Evolutionary conservation across 2,797 vertebrate genomes (phyloP), one percentile per base, ranked within the genome.

Genomic region (Novumbra hubbsi): DNA sequence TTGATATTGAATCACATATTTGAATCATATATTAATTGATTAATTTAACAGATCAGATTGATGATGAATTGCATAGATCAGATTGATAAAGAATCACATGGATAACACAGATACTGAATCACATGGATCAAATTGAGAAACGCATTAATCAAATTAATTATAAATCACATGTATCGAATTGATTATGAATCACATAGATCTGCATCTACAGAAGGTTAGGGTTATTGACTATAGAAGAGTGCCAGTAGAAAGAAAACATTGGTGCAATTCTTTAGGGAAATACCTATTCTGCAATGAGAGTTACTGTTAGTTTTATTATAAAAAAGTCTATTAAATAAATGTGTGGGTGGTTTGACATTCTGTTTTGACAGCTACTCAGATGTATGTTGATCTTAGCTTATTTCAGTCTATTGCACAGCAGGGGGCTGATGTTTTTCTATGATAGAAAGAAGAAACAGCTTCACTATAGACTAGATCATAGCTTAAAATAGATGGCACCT

Each of bases 401-500:
- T 71, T 76, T 84, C 64, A 71, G 75, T 57, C 71, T 79, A 57
- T 80, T 80, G 74, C 85, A 76, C 67, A 81, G 83, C 86, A 86
- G 83, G 81, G 83, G 76, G 78, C 67, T 77, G 68, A 48, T 83
- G 71, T 74, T 62, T 84, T 76, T 83, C 74, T 83, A 64, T 76
- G 81, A 79, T 75, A 71, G 83, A 80, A 83, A 71, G 82, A 80
- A 84, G 76, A 81, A 68, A 68, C 76, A 78, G 76, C 78, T 79
- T 76, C 34, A 38, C 63, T 81, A 73, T 34, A 6, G 21, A 57
- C 30, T 32, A 19, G 28, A 65, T 65, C 4, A 76, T 75, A 72
- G 72, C 82, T 88, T 84, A 83, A 86, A 89, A 89, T 85, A 90
- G 81, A 87, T 38, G 75, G 84, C 69, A 83, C 76, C 66, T 73